A percentile compares a stretch with the other conserved stretches of the same genome.
These are phyloP conservation scores for Trilocha varians DNA, from an alignment of 2,888 invertebrate species.

Conservation along the genomic window DNA sequence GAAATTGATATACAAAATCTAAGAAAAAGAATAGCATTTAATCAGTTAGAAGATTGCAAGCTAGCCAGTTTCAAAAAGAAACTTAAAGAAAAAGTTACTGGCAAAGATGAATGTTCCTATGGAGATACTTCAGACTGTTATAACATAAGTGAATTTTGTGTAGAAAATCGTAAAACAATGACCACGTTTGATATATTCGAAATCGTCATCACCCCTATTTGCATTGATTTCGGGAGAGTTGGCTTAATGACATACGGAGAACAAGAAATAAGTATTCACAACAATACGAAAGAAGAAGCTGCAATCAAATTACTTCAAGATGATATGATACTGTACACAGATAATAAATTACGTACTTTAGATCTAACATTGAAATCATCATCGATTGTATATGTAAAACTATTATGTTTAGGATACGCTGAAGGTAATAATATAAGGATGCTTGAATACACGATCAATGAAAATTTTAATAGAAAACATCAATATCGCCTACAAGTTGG, in stretches of 20 bases:
- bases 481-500: conserved; percentile 39
- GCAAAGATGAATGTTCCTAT: conserved; percentile 30
- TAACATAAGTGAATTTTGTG: conserved; percentile 31
- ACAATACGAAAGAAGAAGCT: conserved; percentile 40
- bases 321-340: conserved; percentile 36
- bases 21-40: conserved; percentile 25
- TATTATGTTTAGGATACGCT: conserved; percentile 36
- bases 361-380: conserved; percentile 34
- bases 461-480: conserved; percentile 41
- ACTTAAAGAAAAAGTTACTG: conserved; percentile 24
- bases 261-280: conserved; percentile 36
- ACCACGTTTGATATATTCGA: conserved; percentile 38
- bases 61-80: conserved; percentile 18
- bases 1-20: conserved; percentile 24
- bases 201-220: conserved; percentile 36
- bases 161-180: conserved; percentile 18
- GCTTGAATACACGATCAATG: conserved; percentile 45
- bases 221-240: conserved; percentile 49
- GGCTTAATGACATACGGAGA: conserved; percentile 41
- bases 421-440: conserved; percentile 36
- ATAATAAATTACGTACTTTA: conserved; percentile 25
- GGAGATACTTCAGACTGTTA: conserved; percentile 12
- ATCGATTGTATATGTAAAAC: conserved; percentile 22
- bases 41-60: conserved; percentile 35
- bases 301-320: conserved; percentile 31